A percentile compares a stretch with the other conserved stretches of the same genome.
Evolutionary conservation across 2,797 vertebrate species (phyloP).

Genomic region (Takifugu rubripes): DNA sequence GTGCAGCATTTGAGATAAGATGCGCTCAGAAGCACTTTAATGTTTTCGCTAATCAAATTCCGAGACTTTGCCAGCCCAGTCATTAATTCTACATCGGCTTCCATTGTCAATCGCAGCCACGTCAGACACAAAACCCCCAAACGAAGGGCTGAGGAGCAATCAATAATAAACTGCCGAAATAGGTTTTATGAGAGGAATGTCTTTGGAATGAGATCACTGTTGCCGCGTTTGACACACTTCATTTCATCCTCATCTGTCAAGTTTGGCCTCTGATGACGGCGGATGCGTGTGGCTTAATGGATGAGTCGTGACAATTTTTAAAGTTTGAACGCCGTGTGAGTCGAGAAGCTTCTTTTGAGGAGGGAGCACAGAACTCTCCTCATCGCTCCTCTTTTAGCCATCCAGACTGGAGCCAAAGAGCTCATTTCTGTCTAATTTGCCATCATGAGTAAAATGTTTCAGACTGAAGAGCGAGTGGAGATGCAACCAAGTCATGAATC

Average conservation of each 20-base stretch:
- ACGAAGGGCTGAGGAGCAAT: conserved; percentile 81
- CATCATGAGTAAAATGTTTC: too few relatives aligned
- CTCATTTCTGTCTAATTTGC: too few relatives aligned
- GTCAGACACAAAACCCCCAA: conserved; percentile 83
- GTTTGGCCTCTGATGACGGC: conserved; percentile 73
- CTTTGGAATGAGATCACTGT: conserved; percentile 78
- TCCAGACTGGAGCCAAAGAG: too few relatives aligned
- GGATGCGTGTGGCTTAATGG: conserved; percentile 81
- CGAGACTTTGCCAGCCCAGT: conserved; percentile 70
- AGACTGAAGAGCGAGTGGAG: too few relatives aligned
- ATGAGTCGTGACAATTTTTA: conserved; percentile 73
- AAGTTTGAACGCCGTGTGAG: conserved; percentile 65
- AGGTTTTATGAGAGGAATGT: conserved; percentile 77
- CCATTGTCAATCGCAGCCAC: conserved; percentile 73
- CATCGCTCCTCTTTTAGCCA: too few relatives aligned
- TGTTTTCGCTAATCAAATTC: conserved; percentile 78
- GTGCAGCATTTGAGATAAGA: conserved; percentile 20
- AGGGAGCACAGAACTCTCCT: background rate
- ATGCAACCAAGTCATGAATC: background rate
- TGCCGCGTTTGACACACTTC: conserved; percentile 83
- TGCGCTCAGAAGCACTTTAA: conserved; percentile 24
- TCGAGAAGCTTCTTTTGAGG: conserved; percentile 36
- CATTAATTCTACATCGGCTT: conserved; percentile 81
- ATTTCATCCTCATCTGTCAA: conserved; percentile 88
- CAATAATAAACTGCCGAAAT: conserved; percentile 81